phyloP scores from a whole-genome alignment of 2,888 invertebrate genomes.

The Calameuta pallipes region DNA sequence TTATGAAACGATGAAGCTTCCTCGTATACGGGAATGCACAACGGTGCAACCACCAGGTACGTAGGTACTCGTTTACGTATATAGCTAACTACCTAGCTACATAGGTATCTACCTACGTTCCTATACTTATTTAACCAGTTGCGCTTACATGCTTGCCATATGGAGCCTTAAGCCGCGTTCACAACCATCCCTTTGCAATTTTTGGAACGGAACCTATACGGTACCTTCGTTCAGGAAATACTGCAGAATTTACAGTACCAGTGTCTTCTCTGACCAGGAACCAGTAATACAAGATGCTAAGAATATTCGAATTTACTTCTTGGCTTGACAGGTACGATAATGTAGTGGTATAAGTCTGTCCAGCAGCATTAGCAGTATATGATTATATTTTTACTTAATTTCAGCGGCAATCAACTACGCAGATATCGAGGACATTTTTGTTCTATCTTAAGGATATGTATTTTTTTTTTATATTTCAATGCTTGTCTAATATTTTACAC shows the following conservation, averaged over 20 bases:
- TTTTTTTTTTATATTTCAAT: too few species aligned
- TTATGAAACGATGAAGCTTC: neutral
- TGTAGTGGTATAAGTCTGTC: neutral
- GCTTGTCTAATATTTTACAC: neutral
- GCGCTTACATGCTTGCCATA: constrained; percentile 25
- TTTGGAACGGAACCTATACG: neutral
- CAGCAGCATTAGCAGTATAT: neutral
- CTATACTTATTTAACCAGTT: neutral
- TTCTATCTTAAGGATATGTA: too few species aligned
- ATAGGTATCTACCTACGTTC: neutral
- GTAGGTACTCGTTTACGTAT: neutral
- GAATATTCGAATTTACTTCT: constrained; percentile 8
- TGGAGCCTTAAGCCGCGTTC: constrained; percentile 22
- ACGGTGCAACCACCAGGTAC: neutral
- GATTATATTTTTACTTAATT: neutral
- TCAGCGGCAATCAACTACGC: neutral
- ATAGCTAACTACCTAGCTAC: neutral
- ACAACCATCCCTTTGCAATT: neutral
- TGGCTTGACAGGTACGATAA: neutral
- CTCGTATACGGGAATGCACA: neutral
- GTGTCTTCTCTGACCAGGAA: neutral
- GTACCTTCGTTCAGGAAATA: neutral
- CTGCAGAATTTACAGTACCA: neutral
- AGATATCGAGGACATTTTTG: neutral
- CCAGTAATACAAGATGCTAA: constrained; percentile 10